Base-by-base conservation (phyloP, 2,113 vertebrate genomes). In the Chaetodon trifascialis region DNA sequence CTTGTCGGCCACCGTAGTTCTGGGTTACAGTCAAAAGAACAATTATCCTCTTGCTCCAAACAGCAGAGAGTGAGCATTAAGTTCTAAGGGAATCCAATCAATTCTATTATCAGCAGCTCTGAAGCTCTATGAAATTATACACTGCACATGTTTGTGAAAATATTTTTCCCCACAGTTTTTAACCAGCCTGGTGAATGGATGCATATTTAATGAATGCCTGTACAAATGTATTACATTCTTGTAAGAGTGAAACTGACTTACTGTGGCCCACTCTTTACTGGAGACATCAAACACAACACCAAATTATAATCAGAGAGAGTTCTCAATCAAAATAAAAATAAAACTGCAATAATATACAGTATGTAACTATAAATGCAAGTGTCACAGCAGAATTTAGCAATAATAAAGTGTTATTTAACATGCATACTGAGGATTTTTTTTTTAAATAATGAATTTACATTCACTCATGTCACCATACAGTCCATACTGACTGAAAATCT, bases 21-120 rank as follows among this genome's bases (percentile, higher is more conserved):
- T 67, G 58, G 17, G 34, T 46, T 73, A 19, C 21, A 62, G 63
- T 77, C 52, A 58, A 79, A 21, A 78, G 17, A 68, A 52, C 34
- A n/a, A 71, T 85, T 65, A 87, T 78, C 64, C 30, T 55, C 12
- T 9, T 23, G 73, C 58, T 70, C 58, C 58, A 60, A 59, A 60
- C 52, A 16, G 40, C 63, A 54, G 10, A 63, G 19, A 58, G 51
- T 72, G 44, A 75, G 49, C 17, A 15, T 2, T 25, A 42, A 30
- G 40, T 23, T 52, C 69, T 71, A 85, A 85, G 69, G 51, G 76
- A 83, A 80, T 69, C 58, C 21, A 76, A 81, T 87, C 70, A 65
- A 79, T 79, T 78, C 44, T 11, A 51, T 52, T 30, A 58, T 76
- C 76, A 66, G 75, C 52, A 7, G 72, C 65, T 73, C 62, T 51